Base-by-base conservation (phyloP, 2,888 invertebrate genomes). In the Drosophila bunnanda region DNA sequence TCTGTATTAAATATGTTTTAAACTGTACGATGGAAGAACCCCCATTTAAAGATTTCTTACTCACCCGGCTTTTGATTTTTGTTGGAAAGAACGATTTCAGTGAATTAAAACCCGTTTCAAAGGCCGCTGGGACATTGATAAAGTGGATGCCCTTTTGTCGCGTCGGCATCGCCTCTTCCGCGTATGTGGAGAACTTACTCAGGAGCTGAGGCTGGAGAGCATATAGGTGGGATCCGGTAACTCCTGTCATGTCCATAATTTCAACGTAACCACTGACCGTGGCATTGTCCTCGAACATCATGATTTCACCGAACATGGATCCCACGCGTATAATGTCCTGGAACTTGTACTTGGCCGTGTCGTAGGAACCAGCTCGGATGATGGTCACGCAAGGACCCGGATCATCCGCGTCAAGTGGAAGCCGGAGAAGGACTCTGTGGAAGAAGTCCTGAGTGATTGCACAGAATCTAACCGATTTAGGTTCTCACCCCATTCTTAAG, bases 281-380 rank as follows among this genome's bases (percentile, higher is more conserved):
- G 13, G 93, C 94, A 80, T 95, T 95, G 86, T 95, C 95, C 89
- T 95, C 95, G 22, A 94, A 91, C 90, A 95, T 91, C 88, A 94
- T 91, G 67, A 95, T 94, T 82, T 95, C 95, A 22, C 93, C 93
- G 41, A 95, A 92, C 94, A 95, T 95, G 52, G 94, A 93, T 12
- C 94, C 93, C 2, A 94, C 93, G 81, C 94, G 94, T 53, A 95
- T 92, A 15, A 95, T 85, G 74, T 94, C 94, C 32, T 92, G 82
- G 59, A 94, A 92, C 66, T 93, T 93, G 65, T 92, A 93, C 78
- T 92, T 91, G 8, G 91, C 90, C 0, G 94, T 93, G 78, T 94
- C 93, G 67, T 93, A 93, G 9, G 91, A 78, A 0, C 94, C 94
- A 6, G 93, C 90, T 22, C 94, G 93, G 58, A 94, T 90, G 15